phyloP scores from a whole-genome alignment of 2,888 invertebrate species.

The Bursaphelenchus okinawaensis region DNA sequence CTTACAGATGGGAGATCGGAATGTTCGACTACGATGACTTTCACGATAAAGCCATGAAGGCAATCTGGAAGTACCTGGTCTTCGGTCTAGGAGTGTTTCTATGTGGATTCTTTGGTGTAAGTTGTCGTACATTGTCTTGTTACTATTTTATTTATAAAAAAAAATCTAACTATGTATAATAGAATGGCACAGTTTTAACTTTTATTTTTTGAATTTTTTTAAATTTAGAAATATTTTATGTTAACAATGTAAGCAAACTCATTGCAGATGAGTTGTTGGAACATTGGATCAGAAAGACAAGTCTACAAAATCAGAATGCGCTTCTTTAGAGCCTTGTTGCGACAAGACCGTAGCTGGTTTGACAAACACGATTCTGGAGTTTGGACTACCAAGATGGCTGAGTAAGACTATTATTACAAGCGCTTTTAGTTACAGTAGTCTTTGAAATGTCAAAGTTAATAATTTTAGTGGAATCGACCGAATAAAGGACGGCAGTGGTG shows the following conservation, averaged over 20 bases:
- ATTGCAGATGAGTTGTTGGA: slow-evolving; percentile 59
- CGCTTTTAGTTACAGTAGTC: too few relatives aligned
- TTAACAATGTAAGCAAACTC: background rate
- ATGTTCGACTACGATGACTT: slow-evolving; percentile 25
- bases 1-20: slow-evolving; percentile 19
- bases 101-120: slow-evolving; percentile 33
- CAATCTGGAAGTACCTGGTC: slow-evolving; percentile 28
- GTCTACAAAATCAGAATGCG: slow-evolving; percentile 58
- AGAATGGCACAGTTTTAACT: background rate
- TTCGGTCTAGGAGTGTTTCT: slow-evolving; percentile 30
- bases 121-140: background rate
- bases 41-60: slow-evolving; percentile 23
- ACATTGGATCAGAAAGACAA: slow-evolving; percentile 60
- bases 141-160: background rate
- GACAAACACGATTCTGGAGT: slow-evolving; percentile 61
- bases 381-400: slow-evolving; percentile 61
- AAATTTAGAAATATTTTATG: background rate
- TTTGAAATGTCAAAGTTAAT: background rate
- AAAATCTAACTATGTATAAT: background rate
- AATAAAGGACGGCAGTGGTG: slow-evolving; percentile 47
- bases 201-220: background rate
- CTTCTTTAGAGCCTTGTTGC: slow-evolving; percentile 58
- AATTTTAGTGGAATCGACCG: slow-evolving; percentile 45
- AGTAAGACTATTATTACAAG: background rate
- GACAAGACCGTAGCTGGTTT: slow-evolving; percentile 60